phyloP scores from a whole-genome alignment of 1,140 invertebrate species.

The Mamestra configurata region DNA sequence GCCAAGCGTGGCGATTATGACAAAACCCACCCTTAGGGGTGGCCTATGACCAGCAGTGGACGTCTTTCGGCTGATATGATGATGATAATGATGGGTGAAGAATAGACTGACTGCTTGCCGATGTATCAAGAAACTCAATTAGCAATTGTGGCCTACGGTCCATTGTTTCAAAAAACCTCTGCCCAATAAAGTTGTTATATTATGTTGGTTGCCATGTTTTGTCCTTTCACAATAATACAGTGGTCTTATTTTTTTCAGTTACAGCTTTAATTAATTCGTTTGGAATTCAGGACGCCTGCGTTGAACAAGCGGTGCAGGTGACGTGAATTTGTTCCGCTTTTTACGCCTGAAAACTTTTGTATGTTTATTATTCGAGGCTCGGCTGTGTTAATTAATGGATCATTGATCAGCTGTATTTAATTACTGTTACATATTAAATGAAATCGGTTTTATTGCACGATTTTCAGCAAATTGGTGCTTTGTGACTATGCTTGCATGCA shows the following conservation, averaged over 20 bases:
- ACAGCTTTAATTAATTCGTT: background rate
- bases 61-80: too few relatives aligned
- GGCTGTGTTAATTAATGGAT: background rate
- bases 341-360: slow-evolving; percentile 7
- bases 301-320: background rate
- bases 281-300: background rate
- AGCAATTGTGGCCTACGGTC: too few relatives aligned
- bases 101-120: too few relatives aligned
- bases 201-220: too few relatives aligned
- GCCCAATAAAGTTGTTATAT: too few relatives aligned
- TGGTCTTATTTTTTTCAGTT: background rate
- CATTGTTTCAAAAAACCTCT: too few relatives aligned
- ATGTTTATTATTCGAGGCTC: background rate
- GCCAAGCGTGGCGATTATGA: too few relatives aligned
- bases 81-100: too few relatives aligned
- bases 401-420: background rate
- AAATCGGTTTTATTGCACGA: background rate
- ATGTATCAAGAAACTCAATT: too few relatives aligned
- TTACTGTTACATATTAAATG: background rate
- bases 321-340: background rate
- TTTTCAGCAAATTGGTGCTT: background rate
- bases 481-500: background rate
- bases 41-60: too few relatives aligned
- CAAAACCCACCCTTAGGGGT: too few relatives aligned
- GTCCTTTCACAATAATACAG: too few relatives aligned